Evolutionary conservation across 1,140 invertebrate species (phyloP), one percentile per base, ranked within the genome.

Genomic region (Pachypeltis micranthus): DNA sequence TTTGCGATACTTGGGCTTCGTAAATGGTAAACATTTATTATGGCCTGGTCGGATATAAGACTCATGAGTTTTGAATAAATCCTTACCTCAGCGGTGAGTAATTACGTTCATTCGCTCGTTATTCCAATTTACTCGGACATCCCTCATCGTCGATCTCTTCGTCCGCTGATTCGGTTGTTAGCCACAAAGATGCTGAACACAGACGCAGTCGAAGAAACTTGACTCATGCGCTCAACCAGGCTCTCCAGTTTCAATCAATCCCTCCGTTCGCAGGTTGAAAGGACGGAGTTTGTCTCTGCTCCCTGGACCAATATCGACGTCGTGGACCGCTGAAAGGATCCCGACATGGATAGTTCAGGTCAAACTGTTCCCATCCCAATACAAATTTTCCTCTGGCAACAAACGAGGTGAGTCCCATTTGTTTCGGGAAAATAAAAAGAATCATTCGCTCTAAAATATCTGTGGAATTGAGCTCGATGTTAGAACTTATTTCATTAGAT

Each of bases 361-460:
- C 85, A 90, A 68, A 81, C 88, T 63, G 79, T 98, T 66, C 96
- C 96, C n/a, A 87, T 97, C 65, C 92, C 95, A 1, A 93, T 98
- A 65, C 96, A 98, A 74, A 90, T 92, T 65, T 98, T 97, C 78
- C 83, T 98, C 64, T 98, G 96, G 96, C 84, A 91, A 70, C 93
- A 97, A 80, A 91, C 93, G 66, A 91, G 93, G 81, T 91, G 74
- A 73, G 19, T 56, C 26, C 51, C 2, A 63, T 39, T 23, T 56
- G 1, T 7, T 2, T 10, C 1, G 51, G 34, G 23, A 58, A 62
- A 62, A 60, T 16, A 39, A 28, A 47, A 59, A 58, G 14, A 19
- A 12, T 4, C 19, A 58, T 29, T 7, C 14, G 23, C 2, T 25
- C 12, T 12, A 10, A 29, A 58, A 3, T 51, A 19, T 12, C 44